Evolutionary conservation across 1,140 invertebrate genomes (phyloP).

Genomic region (Probaryconus sp.): DNA sequence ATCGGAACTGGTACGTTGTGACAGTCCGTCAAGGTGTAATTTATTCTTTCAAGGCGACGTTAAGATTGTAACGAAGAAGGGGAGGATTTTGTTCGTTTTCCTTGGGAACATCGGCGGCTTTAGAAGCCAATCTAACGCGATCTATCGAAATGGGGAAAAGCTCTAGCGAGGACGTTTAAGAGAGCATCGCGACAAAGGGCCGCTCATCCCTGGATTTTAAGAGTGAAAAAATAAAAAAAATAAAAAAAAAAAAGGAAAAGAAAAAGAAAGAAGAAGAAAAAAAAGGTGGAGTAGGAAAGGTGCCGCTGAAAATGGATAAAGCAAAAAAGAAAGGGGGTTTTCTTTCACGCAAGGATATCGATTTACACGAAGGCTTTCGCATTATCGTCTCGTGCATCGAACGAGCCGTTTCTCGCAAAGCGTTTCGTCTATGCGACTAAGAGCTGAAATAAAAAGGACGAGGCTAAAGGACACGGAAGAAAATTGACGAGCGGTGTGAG

Average conservation of each 20-base stretch:
- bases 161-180: constrained; percentile 56
- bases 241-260: constrained; percentile 27
- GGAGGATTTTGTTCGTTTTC: constrained; percentile 37
- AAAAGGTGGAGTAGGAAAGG: constrained; percentile 13
- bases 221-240: constrained; percentile 33
- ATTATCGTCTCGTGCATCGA: constrained; percentile 60
- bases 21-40: constrained; percentile 42
- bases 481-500: constrained; percentile 41
- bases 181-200: constrained; percentile 59
- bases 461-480: constrained; percentile 30
- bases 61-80: constrained; percentile 48
- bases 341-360: constrained; percentile 64
- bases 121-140: constrained; percentile 63
- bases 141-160: constrained; percentile 61
- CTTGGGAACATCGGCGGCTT: constrained; percentile 55
- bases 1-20: constrained; percentile 6
- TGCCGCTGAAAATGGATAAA: constrained; percentile 58
- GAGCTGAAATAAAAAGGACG: constrained; percentile 33
- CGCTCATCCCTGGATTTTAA: constrained; percentile 61
- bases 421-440: constrained; percentile 32
- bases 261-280: constrained; percentile 7
- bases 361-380: constrained; percentile 59
- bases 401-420: constrained; percentile 45
- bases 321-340: constrained; percentile 61
- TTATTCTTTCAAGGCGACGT: constrained; percentile 29